Evolutionary conservation across 1,140 invertebrate species (phyloP).

Genomic region (Drosophila sechellia): DNA sequence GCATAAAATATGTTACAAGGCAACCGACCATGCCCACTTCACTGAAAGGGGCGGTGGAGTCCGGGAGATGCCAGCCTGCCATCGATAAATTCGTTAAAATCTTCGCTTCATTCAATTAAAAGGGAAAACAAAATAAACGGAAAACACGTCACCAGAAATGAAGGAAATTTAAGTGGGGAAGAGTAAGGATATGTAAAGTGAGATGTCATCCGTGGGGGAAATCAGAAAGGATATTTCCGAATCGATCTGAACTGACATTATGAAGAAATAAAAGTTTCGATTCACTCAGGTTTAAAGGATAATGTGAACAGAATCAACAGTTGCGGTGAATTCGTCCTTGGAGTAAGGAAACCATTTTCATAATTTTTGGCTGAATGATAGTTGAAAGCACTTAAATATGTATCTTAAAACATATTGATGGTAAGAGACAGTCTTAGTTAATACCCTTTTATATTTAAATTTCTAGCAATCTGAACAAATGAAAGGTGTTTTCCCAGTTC

Average conservation of each 20-base stretch:
- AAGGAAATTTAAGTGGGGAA: slow-evolving; percentile 25
- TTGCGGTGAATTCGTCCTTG: slow-evolving; percentile 21
- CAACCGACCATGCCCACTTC: slow-evolving; percentile 34
- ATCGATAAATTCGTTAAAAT: slow-evolving; percentile 58
- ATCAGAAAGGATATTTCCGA: slow-evolving; percentile 9
- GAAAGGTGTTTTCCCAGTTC: too few species aligned
- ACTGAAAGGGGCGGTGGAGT: neutral
- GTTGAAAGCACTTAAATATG: slow-evolving; percentile 25
- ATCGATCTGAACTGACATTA: slow-evolving; percentile 24
- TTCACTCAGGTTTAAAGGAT: neutral
- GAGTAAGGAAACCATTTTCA: neutral
- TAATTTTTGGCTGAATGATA: slow-evolving; percentile 30
- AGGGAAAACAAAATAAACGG: slow-evolving; percentile 20
- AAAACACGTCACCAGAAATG: slow-evolving; percentile 23
- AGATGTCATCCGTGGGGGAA: slow-evolving; percentile 34
- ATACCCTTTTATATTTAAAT: neutral
- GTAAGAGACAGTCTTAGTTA: too few species aligned
- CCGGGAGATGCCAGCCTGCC: slow-evolving; percentile 19
- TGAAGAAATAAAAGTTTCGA: slow-evolving; percentile 37
- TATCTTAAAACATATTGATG: slow-evolving; percentile 15
- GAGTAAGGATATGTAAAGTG: slow-evolving; percentile 34
- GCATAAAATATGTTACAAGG: slow-evolving; percentile 68
- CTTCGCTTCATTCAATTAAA: slow-evolving; percentile 48
- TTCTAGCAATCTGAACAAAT: too few species aligned
- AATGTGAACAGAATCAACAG: slow-evolving; percentile 12